phyloP scores from a whole-genome alignment of 2,888 invertebrate genomes.

The Ennomos erosarius region DNA sequence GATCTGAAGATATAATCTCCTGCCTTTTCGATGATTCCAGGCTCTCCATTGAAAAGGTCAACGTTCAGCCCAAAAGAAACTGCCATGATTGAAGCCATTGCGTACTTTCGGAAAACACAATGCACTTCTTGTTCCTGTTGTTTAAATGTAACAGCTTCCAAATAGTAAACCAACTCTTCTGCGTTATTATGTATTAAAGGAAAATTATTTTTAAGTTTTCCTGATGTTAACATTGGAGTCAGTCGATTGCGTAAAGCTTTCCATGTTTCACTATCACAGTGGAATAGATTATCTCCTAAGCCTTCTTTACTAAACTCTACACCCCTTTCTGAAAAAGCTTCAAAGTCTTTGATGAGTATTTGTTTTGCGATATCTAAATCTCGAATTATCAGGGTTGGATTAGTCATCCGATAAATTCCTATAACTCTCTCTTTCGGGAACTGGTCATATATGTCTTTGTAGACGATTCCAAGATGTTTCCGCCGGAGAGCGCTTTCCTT shows the following conservation, averaged over 20 bases:
- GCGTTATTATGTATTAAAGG: conserved; percentile 45
- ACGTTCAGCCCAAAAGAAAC: conserved; percentile 45
- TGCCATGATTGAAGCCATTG: conserved; percentile 45
- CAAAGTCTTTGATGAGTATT: conserved; percentile 62
- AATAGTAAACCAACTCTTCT: conserved; percentile 51
- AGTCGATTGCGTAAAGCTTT: conserved; percentile 51
- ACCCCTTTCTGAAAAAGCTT: conserved; percentile 56
- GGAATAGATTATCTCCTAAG: conserved; percentile 60
- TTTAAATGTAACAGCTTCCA: conserved; percentile 38
- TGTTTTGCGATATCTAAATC: conserved; percentile 61
- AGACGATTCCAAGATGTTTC: conserved; percentile 46
- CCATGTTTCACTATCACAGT: conserved; percentile 54
- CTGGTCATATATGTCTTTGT: conserved; percentile 55
- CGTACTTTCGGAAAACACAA: conserved; percentile 45
- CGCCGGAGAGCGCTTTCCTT: conserved; percentile 47
- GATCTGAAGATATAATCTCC: conserved; percentile 41
- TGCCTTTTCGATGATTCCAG: conserved; percentile 38
- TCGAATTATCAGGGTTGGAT: conserved; percentile 55
- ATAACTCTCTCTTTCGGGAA: conserved; percentile 60
- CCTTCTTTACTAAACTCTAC: conserved; percentile 51
- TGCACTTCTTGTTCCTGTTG: conserved; percentile 44
- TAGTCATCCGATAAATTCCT: conserved; percentile 57
- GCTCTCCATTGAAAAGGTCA: conserved; percentile 43
- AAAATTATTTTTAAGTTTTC: conserved; percentile 55
- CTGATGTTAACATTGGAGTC: conserved; percentile 57